Percentiles rank a stretch among this genome's conserved stretches.
phyloP scores from a whole-genome alignment of 2,888 invertebrate species.

The Dasysyrphus tricinctus region DNA sequence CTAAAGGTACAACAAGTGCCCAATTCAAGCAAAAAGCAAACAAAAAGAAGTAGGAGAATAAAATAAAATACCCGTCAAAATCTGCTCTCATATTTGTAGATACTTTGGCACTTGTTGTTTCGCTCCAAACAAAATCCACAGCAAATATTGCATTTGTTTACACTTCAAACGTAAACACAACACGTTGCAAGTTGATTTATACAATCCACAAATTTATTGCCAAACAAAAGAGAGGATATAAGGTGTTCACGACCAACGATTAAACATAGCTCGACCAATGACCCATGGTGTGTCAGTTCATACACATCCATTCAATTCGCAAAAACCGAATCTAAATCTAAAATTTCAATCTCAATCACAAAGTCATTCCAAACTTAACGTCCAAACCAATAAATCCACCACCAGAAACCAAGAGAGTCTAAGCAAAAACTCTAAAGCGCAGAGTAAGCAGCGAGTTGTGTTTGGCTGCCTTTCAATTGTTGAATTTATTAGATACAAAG shows the following conservation, averaged over 20 bases:
- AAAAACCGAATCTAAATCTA: not conserved
- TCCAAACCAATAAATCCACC: not conserved
- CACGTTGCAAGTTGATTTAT: slow-evolving; percentile 52
- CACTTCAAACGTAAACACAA: slow-evolving; percentile 71
- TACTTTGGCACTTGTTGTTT: slow-evolving; percentile 42
- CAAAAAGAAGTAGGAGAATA: not conserved
- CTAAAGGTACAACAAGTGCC: not conserved
- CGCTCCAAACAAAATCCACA: slow-evolving; percentile 42
- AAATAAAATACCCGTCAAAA: not conserved
- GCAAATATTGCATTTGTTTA: not conserved
- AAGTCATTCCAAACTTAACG: not conserved
- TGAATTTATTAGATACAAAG: slow-evolving; percentile 42
- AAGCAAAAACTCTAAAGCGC: not conserved
- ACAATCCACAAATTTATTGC: slow-evolving; percentile 37
- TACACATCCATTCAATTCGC: slow-evolving; percentile 19
- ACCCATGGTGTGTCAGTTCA: slow-evolving; percentile 47
- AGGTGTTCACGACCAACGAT: not conserved
- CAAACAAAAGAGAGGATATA: slow-evolving; percentile 8
- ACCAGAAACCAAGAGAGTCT: not conserved
- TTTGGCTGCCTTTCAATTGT: slow-evolving; percentile 28
- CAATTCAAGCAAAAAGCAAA: not conserved
- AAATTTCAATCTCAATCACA: not conserved
- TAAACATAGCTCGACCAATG: slow-evolving; percentile 29
- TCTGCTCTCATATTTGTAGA: not conserved
- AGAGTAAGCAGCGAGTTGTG: not conserved